Conservation (phyloP, 2,888 invertebrate genomes). For the Erynnis tages region DNA sequence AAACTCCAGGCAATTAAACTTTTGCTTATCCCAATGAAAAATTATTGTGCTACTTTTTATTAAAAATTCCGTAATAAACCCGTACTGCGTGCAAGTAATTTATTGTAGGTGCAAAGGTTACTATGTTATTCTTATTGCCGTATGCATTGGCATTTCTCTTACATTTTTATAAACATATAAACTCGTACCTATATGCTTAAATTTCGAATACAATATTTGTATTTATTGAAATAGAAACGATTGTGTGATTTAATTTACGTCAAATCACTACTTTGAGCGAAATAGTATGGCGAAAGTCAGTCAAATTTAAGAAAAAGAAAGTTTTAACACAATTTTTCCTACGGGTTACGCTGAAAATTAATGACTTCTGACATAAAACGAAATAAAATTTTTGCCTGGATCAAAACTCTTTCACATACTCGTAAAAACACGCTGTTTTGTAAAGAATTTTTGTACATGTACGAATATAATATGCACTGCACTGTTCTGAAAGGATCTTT, state of each 20-base stretch:
- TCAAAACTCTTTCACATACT: background rate
- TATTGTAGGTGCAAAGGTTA: background rate
- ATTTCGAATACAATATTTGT: too few relatives aligned
- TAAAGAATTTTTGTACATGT: background rate
- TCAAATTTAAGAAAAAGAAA: background rate
- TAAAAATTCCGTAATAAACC: background rate
- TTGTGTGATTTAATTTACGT: too few relatives aligned
- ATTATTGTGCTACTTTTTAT: background rate
- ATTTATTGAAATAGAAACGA: too few relatives aligned
- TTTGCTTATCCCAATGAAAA: background rate
- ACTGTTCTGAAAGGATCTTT: too few relatives aligned
- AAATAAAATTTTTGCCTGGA: background rate
- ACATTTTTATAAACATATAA: too few relatives aligned
- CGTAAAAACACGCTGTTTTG: background rate
- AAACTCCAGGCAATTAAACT: background rate
- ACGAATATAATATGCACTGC: too few relatives aligned
- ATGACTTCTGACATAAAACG: background rate
- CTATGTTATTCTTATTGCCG: too few relatives aligned
- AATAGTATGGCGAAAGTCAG: too few relatives aligned
- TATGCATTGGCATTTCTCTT: too few relatives aligned
- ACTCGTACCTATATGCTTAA: too few relatives aligned
- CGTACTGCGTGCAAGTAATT: background rate
- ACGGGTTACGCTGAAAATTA: background rate
- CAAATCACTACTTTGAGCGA: too few relatives aligned
- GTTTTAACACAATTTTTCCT: background rate